These are phyloP conservation scores for Drosophila pallidifrons DNA, from an alignment of 1,140 invertebrate genomes.

Conservation along the genomic window DNA sequence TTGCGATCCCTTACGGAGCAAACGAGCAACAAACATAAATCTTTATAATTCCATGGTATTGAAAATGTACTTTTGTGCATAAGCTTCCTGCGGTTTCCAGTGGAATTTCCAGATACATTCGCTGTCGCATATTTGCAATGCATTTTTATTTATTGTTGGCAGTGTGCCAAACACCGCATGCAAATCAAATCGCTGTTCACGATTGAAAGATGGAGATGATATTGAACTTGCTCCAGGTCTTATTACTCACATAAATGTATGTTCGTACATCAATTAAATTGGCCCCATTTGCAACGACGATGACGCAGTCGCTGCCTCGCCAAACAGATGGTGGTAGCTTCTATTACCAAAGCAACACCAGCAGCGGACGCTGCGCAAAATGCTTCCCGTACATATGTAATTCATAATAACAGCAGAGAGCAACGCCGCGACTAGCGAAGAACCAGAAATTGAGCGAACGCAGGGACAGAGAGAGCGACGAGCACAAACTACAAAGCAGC, in stretches of 20 bases:
- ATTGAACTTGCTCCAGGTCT: slow-evolving; percentile 32
- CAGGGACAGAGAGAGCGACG: neutral
- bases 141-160: too few relatives aligned
- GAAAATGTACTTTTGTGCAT: neutral
- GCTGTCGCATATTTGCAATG: neutral
- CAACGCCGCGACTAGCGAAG: neutral
- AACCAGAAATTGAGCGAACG: slow-evolving; percentile 9
- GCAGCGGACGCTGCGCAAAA: slow-evolving; percentile 14
- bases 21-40: neutral
- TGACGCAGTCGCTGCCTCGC: slow-evolving; percentile 15
- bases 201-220: slow-evolving; percentile 30
- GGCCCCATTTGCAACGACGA: slow-evolving; percentile 28
- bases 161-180: neutral
- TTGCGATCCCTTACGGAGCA: too few relatives aligned
- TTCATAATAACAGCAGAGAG: slow-evolving; percentile 58
- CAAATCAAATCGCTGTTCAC: slow-evolving; percentile 26
- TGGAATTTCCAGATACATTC: neutral
- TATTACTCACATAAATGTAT: neutral
- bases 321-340: slow-evolving; percentile 33
- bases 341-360: slow-evolving; percentile 43
- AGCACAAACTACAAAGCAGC: neutral
- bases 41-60: neutral
- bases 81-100: neutral
- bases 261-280: slow-evolving; percentile 45
- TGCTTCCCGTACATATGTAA: slow-evolving; percentile 64